Evolutionary conservation across 2,888 invertebrate genomes (phyloP), one percentile per base, ranked within the genome.

Genomic region (Cotesia congregata): DNA sequence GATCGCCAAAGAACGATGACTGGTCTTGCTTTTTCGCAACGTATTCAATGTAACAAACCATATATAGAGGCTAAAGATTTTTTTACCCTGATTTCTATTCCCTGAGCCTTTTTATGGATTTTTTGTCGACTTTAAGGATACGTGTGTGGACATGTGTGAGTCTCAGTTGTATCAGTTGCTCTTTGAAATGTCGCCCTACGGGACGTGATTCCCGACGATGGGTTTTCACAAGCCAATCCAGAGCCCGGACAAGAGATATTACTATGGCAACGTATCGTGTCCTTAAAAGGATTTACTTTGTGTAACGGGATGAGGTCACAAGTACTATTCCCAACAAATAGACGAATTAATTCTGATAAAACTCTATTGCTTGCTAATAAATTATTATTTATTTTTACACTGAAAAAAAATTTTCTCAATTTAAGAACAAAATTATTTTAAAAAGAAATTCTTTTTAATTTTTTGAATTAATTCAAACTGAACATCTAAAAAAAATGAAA

Each of bases 1-100:
- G 82, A 82, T 80, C 78, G 76, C 78, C 77, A 82, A 82, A 79
- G 80, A 82, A 78, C 78, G 76, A 80, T 79, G 78, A 77, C 77
- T 79, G 77, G 69, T 64, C 69, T 76, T 78, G 78, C 77, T 76
- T 77, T 70, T 70, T 67, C 68, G 67, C 72, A 61, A 59, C 65
- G 69, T 74, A 76, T 70, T 69, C 39, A 1, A n/a, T 72, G 30
- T 60, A 20, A 2, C 67, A 61, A 40, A 74, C 20, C 61, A 75
- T 80, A 77, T 80, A 79, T 72, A 78, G 3, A 30, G 30, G 30
- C 30, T 30, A 79, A 75, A 79, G 69, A 74, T 76, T 80, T 69
- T 80, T 80, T 76, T 78, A 79, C 78, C 72, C 64, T 76, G 64
- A 67, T 74, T 78, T 71, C 69, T 30, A 6, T 64, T 59, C 12